These are phyloP conservation scores for Plagodis pulveraria DNA, from an alignment of 2,888 invertebrate genomes.

Conservation along the genomic window DNA sequence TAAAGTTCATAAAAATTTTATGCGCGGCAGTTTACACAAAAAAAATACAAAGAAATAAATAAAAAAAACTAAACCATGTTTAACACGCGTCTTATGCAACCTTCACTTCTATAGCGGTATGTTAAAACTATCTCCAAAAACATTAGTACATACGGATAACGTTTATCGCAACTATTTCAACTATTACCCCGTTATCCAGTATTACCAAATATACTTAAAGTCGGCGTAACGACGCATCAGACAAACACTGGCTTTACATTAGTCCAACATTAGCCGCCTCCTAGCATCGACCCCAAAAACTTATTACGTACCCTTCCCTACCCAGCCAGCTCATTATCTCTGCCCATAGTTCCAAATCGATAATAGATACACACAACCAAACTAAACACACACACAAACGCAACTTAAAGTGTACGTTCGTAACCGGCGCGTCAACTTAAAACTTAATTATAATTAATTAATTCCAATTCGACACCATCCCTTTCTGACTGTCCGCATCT, in stretches of 20 bases:
- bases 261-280: constrained; percentile 44
- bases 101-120: no score
- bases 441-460: constrained; percentile 94
- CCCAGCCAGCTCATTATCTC: constrained; percentile 82
- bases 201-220: constrained; percentile 21
- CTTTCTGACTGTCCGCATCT: constrained; percentile 71
- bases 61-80: no score
- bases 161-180: no score
- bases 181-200: constrained; percentile 2
- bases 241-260: constrained; percentile 26
- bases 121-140: no score
- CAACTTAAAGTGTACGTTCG: constrained; percentile 76
- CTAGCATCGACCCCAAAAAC: constrained; percentile 72
- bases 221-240: constrained; percentile 13
- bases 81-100: no score
- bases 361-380: constrained; percentile 70
- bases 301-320: constrained; percentile 62
- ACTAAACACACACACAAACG: constrained; percentile 64
- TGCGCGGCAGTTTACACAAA: no score
- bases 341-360: constrained; percentile 80
- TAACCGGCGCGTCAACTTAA: constrained; percentile 89
- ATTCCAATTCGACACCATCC: constrained; percentile 87
- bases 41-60: no score
- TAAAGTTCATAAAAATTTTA: no score
- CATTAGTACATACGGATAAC: no score